Conservation (phyloP, 2,888 invertebrate genomes). For the Chalcis sispes region DNA sequence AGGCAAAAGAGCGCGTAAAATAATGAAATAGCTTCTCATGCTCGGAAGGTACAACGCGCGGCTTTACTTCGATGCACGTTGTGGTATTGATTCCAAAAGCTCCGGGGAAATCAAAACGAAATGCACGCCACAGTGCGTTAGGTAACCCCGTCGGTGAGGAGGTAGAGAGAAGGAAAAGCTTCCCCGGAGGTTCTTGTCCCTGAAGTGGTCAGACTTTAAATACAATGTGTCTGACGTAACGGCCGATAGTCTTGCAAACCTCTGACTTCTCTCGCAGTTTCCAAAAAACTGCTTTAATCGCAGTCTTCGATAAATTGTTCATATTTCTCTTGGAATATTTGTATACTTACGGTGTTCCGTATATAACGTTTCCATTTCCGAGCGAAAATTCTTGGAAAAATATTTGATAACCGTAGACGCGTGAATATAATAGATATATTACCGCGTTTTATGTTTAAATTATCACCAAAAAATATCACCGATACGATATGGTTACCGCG, state of each 20-base stretch:
- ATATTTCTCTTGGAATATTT: too few species aligned
- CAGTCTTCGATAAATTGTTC: too few species aligned
- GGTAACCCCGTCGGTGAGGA: slow-evolving; percentile 6
- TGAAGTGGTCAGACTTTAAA: slow-evolving; percentile 27
- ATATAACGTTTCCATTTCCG: too few species aligned
- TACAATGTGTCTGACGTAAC: slow-evolving; percentile 29
- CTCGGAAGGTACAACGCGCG: neutral
- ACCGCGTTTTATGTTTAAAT: too few species aligned
- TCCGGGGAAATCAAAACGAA: slow-evolving; percentile 50
- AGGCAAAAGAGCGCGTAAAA: neutral
- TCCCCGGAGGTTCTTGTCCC: neutral
- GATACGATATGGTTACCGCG: too few species aligned
- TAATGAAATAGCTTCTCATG: slow-evolving; percentile 44
- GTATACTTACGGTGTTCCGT: too few species aligned
- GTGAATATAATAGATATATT: too few species aligned
- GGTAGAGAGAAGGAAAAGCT: slow-evolving; percentile 1
- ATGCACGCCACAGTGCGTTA: slow-evolving; percentile 36
- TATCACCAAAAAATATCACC: too few species aligned
- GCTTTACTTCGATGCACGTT: slow-evolving; percentile 37
- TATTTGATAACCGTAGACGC: too few species aligned
- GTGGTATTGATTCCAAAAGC: slow-evolving; percentile 48
- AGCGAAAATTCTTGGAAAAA: too few species aligned
- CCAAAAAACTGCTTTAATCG: too few species aligned
- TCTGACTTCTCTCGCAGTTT: neutral
- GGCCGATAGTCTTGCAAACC: neutral